phyloP scores from a whole-genome alignment of 2,797 vertebrate genomes.

The Pipistrellus pygmaeus region DNA sequence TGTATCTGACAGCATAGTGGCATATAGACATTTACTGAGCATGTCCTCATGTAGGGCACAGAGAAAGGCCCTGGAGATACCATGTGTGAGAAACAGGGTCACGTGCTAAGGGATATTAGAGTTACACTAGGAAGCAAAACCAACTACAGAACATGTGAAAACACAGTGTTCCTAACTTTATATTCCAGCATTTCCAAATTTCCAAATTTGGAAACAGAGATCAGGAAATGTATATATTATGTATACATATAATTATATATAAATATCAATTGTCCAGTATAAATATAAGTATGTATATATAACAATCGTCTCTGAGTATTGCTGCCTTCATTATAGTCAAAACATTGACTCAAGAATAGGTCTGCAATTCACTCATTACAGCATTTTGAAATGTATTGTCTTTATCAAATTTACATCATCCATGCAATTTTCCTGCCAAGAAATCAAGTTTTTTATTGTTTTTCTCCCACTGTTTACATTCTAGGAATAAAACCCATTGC shows the following conservation, averaged over 20 bases:
- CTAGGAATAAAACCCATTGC: background rate
- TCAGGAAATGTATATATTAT: background rate
- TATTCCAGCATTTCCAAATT: slow-evolving; percentile 5
- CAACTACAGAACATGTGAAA: slow-evolving; percentile 5
- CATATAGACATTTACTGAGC: background rate
- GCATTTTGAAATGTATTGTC: background rate
- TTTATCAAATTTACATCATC: slow-evolving; percentile 19
- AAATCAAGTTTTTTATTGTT: background rate
- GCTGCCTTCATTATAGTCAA: background rate
- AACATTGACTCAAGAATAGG: background rate
- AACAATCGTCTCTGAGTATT: background rate
- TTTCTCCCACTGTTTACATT: background rate
- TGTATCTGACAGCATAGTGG: background rate
- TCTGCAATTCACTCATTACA: background rate
- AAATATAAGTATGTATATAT: no score
- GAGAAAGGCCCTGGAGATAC: background rate
- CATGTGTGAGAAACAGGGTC: background rate
- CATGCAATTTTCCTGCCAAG: background rate
- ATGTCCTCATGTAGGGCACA: background rate
- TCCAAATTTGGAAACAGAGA: background rate
- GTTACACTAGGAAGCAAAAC: background rate
- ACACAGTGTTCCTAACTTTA: background rate
- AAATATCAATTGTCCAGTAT: no score
- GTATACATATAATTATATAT: no score
- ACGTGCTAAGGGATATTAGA: background rate